Percentiles rank a stretch among this genome's conserved stretches.
These are phyloP conservation scores for Lamellibrachia columna DNA, from an alignment of 2,888 invertebrate genomes.

Conservation along the genomic window DNA sequence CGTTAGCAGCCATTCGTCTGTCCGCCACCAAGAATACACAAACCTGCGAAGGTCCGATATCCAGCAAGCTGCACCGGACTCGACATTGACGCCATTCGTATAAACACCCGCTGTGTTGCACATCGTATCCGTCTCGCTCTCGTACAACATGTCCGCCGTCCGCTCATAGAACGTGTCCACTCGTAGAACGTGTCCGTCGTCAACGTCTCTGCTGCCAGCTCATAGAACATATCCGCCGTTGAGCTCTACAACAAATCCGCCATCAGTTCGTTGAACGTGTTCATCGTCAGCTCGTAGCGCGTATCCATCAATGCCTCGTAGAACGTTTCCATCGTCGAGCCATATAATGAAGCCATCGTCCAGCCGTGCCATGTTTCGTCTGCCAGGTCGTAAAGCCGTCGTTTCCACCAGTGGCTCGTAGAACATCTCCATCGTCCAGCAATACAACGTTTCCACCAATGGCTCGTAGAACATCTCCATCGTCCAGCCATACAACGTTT, in stretches of 20 bases:
- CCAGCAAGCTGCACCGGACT: neutral
- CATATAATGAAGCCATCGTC: neutral
- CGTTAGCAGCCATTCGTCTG: neutral
- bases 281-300: neutral
- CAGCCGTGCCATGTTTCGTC: neutral
- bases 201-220: too few relatives aligned
- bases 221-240: too few relatives aligned
- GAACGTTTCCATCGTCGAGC: neutral
- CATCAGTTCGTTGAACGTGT: neutral
- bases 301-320: neutral
- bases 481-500: neutral
- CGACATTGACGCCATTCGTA: neutral
- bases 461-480: neutral
- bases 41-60: neutral
- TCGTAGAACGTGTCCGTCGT: neutral
- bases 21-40: neutral
- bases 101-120: neutral
- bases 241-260: neutral
- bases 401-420: neutral
- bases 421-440: neutral
- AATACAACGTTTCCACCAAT: neutral
- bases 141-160: neutral
- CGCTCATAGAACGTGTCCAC: neutral
- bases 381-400: neutral
- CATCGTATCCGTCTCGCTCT: neutral